Percentiles rank a stretch among this genome's conserved stretches.
Evolutionary conservation across 2,888 invertebrate species (phyloP).

Genomic region (Suillia variegata): DNA sequence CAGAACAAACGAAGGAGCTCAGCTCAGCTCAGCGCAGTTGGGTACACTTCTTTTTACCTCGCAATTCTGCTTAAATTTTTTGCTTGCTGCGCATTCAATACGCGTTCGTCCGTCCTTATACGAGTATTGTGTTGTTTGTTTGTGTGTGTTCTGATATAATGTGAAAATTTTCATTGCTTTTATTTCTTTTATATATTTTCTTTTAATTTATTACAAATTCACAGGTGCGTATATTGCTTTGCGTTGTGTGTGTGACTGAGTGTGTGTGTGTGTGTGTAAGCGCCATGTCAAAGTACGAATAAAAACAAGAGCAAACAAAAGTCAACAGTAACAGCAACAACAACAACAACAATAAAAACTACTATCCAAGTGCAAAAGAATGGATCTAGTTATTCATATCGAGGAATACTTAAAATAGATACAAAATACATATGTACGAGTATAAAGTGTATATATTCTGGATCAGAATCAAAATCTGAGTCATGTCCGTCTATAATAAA

Average conservation of each 20-base stretch:
- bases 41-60: background rate
- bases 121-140: background rate
- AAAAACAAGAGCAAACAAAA: slow-evolving; percentile 26
- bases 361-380: too few relatives aligned
- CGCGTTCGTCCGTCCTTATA: background rate
- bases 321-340: slow-evolving; percentile 23
- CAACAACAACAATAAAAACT: slow-evolving; percentile 42
- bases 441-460: too few relatives aligned
- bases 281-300: slow-evolving; percentile 41
- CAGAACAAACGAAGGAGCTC: too few relatives aligned
- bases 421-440: too few relatives aligned
- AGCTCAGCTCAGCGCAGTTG: too few relatives aligned
- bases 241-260: too few relatives aligned
- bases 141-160: slow-evolving; percentile 15
- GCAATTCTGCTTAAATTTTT: background rate
- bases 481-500: too few relatives aligned
- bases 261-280: too few relatives aligned
- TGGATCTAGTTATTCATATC: too few relatives aligned
- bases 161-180: slow-evolving; percentile 3
- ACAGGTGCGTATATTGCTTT: slow-evolving; percentile 51
- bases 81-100: background rate
- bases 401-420: too few relatives aligned
- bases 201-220: slow-evolving; percentile 52
- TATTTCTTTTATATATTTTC: slow-evolving; percentile 17
- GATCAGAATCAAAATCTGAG: too few relatives aligned